These are phyloP conservation scores for Nasonia longicornis DNA, from an alignment of 1,140 invertebrate species.

Conservation along the genomic window DNA sequence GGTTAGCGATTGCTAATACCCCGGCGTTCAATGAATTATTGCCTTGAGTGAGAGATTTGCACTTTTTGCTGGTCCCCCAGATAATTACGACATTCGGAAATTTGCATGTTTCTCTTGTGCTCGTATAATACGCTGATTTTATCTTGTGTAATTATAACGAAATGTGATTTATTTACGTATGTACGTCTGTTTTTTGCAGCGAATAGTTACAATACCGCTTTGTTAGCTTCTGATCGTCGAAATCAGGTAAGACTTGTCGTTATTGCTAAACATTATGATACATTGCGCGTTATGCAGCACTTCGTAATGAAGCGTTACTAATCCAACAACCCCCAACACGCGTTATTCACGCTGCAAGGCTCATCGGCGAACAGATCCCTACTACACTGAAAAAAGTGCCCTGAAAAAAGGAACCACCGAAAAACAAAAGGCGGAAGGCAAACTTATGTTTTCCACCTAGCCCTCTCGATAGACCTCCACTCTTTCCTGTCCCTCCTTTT, in stretches of 20 bases:
- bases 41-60: neutral
- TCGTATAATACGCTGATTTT: neutral
- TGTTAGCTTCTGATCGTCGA: too few relatives aligned
- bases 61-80: neutral
- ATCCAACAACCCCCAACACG: neutral
- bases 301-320: too few relatives aligned
- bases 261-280: too few relatives aligned
- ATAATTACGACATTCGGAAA: neutral
- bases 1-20: neutral
- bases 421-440: neutral
- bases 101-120: neutral
- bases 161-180: neutral
- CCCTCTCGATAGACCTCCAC: neutral
- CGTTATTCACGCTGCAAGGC: neutral
- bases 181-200: neutral
- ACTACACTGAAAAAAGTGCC: neutral
- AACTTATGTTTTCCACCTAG: neutral
- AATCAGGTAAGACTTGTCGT: too few relatives aligned
- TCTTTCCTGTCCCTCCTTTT: constrained; percentile 15
- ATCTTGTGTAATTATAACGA: neutral
- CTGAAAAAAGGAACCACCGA: neutral
- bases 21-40: neutral
- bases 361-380: neutral
- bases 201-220: neutral
- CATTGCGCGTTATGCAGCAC: too few relatives aligned